Base-by-base conservation (phyloP, 2,888 invertebrate genomes). In the Pinctada fucata region DNA sequence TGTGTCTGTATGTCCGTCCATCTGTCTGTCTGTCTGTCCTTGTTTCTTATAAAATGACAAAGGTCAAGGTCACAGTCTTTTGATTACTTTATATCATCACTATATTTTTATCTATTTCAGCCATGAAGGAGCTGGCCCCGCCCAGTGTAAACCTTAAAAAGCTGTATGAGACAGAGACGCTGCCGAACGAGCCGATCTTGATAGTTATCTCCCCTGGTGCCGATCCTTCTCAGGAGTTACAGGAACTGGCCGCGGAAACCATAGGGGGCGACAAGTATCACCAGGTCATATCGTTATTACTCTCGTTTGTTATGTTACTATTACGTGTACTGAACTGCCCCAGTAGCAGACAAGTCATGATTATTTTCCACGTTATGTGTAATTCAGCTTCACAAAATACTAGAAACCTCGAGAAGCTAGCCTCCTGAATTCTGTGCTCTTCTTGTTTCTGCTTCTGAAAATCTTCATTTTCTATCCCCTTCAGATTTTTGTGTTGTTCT, bases 181-280 rank as follows among this genome's bases (percentile, higher is more conserved):
- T 91, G 3, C 89, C 94, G 1, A 89, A 91, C 0, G 95, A 96
- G 87, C 97, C 98, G 0, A 95, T 97, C 75, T 93, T 99, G 70
- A 94, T 99, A 86, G 94, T 99, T 73, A 95, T 96, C 65, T 96
- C 97, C 75, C 95, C 97, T 48, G 99, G 98, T 64, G 96, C 96
- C 63, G 99, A 99, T 94, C 98, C 98, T 45, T 96, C 97, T 0
- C 94, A 95, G 47, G 97, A 97, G 91, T 94, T 97, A 8, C 94
- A 94, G 79, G 95, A 95, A 71, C 92, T 96, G 65, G 96, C 96
- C 0, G 89, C 93, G 10, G 93, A 91, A 49, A 90, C 91, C 0
- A 91, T 94, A 31, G 94, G 94, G 6, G 84, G 92, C 81, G 93
- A 90, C 88, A 94, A 92, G 93, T 95, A 93, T 89, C 93, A 91